Percentiles rank a stretch among this genome's conserved stretches.
These are phyloP conservation scores for Myotis myotis DNA, from an alignment of 2,797 vertebrate species.

Conservation along the genomic window DNA sequence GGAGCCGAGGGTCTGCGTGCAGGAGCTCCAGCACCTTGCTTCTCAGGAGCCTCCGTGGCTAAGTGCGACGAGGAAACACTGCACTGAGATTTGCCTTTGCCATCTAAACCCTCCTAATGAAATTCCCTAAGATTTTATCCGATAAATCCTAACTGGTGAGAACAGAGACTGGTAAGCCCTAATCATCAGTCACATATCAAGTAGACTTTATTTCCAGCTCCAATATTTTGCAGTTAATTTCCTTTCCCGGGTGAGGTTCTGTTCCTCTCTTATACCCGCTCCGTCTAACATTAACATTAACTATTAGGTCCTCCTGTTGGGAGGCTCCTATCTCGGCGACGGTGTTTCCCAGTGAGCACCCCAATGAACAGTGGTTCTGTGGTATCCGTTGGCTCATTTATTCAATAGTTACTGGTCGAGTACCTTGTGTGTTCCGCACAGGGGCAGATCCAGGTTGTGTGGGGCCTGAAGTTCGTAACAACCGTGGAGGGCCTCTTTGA, in stretches of 20 bases:
- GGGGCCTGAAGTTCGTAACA: neutral
- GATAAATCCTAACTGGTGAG: slow-evolving; percentile 15
- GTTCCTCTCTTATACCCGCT: neutral
- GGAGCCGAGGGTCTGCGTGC: neutral
- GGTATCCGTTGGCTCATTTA: neutral
- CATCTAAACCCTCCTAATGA: slow-evolving; percentile 9
- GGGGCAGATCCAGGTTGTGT: neutral
- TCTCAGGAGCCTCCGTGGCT: neutral
- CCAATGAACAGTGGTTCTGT: neutral
- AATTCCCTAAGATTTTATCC: slow-evolving; percentile 3
- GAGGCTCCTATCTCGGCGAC: neutral
- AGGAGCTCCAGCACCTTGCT: neutral
- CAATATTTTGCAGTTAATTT: slow-evolving; percentile 32
- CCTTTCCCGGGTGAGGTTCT: slow-evolving; percentile 17
- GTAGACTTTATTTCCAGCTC: slow-evolving; percentile 31
- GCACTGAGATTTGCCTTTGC: neutral
- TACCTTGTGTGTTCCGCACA: neutral
- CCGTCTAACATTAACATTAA: neutral
- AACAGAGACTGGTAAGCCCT: neutral
- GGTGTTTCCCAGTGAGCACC: neutral
- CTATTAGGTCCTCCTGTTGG: neutral
- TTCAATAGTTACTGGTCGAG: neutral
- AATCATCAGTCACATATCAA: neutral
- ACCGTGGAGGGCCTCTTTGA: neutral
- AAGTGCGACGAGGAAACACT: neutral